Evolutionary conservation across 2,888 invertebrate species (phyloP).

Genomic region (Aphodius granarius): DNA sequence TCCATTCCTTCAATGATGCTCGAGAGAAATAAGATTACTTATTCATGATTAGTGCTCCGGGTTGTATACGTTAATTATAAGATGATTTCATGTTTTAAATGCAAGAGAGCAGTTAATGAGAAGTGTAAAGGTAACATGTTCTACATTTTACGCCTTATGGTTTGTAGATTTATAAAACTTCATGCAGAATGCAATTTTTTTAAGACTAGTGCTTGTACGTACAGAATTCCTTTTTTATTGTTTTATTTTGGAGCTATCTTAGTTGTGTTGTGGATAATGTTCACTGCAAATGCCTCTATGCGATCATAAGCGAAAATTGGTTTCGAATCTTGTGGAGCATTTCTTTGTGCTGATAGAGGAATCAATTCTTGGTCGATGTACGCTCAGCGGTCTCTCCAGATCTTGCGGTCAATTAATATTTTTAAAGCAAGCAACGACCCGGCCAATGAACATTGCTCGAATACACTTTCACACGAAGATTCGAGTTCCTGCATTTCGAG

Average conservation of each 20-base stretch:
- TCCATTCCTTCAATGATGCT: neutral
- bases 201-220: neutral
- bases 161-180: neutral
- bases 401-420: neutral
- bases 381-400: neutral
- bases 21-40: slow-evolving; percentile 8
- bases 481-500: slow-evolving; percentile 30
- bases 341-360: neutral
- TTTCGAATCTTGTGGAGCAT: neutral
- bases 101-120: slow-evolving; percentile 1
- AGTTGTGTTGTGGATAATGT: neutral
- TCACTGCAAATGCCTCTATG: neutral
- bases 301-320: neutral
- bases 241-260: neutral
- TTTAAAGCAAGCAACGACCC: neutral
- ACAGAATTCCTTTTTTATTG: neutral
- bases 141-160: slow-evolving; percentile 5
- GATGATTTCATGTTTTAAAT: slow-evolving; percentile 15
- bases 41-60: slow-evolving; percentile 10
- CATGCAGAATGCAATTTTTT: slow-evolving; percentile 2
- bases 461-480: slow-evolving; percentile 17
- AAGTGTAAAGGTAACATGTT: slow-evolving; percentile 2
- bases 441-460: slow-evolving; percentile 4
- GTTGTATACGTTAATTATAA: slow-evolving; percentile 10
- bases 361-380: neutral